Conservation (phyloP, 2,888 invertebrate genomes). For the Auanema freiburgensis region DNA sequence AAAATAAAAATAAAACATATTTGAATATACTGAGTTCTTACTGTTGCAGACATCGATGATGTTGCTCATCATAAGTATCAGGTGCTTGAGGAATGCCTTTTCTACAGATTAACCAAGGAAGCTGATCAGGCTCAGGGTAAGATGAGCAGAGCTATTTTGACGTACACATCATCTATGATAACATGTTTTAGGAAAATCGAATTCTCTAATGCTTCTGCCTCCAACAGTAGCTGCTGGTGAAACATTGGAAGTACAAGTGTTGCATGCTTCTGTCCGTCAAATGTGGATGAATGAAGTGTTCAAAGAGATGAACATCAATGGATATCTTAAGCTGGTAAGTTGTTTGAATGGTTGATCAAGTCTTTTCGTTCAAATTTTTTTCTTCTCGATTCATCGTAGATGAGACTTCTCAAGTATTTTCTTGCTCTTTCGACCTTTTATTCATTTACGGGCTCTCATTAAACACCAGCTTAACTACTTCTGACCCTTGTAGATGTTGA, state of each 20-base stretch:
- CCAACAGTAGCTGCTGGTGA: slow-evolving; percentile 54
- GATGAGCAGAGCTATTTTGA: not conserved
- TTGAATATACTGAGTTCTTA: not conserved
- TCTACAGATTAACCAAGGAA: slow-evolving; percentile 54
- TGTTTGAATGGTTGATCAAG: not conserved
- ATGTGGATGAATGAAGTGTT: slow-evolving; percentile 60
- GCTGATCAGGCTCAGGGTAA: slow-evolving; percentile 52
- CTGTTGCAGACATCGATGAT: slow-evolving; percentile 50
- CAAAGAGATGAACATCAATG: slow-evolving; percentile 61
- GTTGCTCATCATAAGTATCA: slow-evolving; percentile 57
- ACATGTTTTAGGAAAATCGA: slow-evolving; percentile 44
- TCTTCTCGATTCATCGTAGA: no score
- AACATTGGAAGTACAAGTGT: slow-evolving; percentile 47
- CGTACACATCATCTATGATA: not conserved
- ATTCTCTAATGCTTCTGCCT: slow-evolving; percentile 53
- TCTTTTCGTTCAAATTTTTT: not conserved
- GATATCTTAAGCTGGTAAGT: slow-evolving; percentile 50
- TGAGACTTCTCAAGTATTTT: no score
- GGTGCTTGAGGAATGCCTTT: slow-evolving; percentile 54
- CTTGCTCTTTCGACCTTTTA: no score
- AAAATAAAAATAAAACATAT: not conserved
- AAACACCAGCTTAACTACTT: no score
- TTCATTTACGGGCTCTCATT: no score
- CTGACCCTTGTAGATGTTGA: no score
- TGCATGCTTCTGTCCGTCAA: slow-evolving; percentile 42